These are phyloP conservation scores for Callyntrura sp. DNA, from an alignment of 2,888 invertebrate genomes.

Conservation along the genomic window DNA sequence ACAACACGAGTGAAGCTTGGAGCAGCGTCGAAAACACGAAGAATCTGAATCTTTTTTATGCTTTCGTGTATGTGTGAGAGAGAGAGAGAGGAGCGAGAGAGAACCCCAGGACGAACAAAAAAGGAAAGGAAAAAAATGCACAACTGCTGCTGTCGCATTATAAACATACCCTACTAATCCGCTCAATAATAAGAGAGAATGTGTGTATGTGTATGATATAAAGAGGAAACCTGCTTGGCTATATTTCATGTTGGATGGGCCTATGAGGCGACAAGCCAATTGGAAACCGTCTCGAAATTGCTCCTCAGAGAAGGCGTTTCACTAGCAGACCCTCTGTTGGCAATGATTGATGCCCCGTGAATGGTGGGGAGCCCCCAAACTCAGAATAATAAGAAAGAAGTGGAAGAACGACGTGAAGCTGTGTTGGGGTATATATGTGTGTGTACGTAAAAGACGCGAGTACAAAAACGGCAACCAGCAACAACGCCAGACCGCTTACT, in stretches of 20 bases:
- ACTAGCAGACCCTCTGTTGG: constrained; percentile 73
- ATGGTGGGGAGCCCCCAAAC: constrained; percentile 65
- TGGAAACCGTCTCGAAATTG: constrained; percentile 73
- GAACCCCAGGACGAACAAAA: not conserved
- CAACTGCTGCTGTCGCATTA: not conserved
- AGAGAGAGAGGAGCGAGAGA: constrained; percentile 5
- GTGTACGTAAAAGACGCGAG: not conserved
- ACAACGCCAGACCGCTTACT: not conserved
- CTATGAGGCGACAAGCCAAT: constrained; percentile 80
- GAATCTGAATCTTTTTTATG: not conserved
- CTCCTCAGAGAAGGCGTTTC: constrained; percentile 80
- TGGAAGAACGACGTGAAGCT: not conserved
- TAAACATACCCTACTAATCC: not conserved
- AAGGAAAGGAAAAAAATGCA: not conserved
- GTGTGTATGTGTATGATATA: no score
- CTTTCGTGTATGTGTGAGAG: no score
- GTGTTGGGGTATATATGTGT: not conserved
- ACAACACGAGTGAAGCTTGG: not conserved
- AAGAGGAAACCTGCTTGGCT: constrained; percentile 55
- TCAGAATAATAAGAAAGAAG: constrained; percentile 1
- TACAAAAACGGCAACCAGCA: no score
- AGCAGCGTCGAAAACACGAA: no score
- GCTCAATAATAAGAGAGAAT: constrained; percentile 18
- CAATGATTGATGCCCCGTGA: constrained; percentile 79
- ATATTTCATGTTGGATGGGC: constrained; percentile 73